phyloP scores from a whole-genome alignment of 2,888 invertebrate species.

The Eucera pruinosa region DNA sequence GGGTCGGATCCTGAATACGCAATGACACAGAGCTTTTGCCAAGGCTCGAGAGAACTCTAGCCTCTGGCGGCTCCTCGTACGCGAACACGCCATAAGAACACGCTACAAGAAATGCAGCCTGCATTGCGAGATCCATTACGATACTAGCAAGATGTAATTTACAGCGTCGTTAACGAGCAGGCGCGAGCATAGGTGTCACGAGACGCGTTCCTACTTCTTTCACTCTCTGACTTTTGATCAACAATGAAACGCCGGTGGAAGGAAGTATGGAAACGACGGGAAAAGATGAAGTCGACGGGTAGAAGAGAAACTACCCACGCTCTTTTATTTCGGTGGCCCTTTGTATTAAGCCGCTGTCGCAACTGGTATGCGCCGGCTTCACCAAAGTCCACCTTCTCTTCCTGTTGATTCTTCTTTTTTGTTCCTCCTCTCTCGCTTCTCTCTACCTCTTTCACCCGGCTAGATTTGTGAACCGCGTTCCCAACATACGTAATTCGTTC shows the following conservation, averaged over 20 bases:
- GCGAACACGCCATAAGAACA: background rate
- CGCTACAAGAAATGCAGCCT: conserved; percentile 38
- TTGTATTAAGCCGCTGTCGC: conserved; percentile 69
- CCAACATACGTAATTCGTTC: conserved; percentile 35
- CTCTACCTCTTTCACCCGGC: background rate
- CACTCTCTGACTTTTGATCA: conserved; percentile 31
- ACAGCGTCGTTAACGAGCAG: conserved; percentile 69
- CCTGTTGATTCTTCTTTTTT: conserved; percentile 62
- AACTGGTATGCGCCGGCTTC: conserved; percentile 66
- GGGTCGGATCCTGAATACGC: conserved; percentile 77
- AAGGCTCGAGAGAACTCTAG: conserved; percentile 34
- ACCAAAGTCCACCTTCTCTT: conserved; percentile 63
- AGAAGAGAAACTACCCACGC: conserved; percentile 71
- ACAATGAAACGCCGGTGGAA: conserved; percentile 52
- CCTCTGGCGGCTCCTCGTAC: background rate
- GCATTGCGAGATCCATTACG: conserved; percentile 69
- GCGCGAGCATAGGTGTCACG: conserved; percentile 64
- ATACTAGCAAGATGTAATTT: conserved; percentile 71
- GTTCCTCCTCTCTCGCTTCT: background rate
- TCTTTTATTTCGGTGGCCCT: conserved; percentile 67
- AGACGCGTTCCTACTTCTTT: conserved; percentile 15
- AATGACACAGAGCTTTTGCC: conserved; percentile 73
- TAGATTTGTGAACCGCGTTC: conserved; percentile 25
- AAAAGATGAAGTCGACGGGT: conserved; percentile 65
- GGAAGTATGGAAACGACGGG: conserved; percentile 46